phyloP scores from a whole-genome alignment of 2,113 vertebrate genomes.

The Bubo bubo region DNA sequence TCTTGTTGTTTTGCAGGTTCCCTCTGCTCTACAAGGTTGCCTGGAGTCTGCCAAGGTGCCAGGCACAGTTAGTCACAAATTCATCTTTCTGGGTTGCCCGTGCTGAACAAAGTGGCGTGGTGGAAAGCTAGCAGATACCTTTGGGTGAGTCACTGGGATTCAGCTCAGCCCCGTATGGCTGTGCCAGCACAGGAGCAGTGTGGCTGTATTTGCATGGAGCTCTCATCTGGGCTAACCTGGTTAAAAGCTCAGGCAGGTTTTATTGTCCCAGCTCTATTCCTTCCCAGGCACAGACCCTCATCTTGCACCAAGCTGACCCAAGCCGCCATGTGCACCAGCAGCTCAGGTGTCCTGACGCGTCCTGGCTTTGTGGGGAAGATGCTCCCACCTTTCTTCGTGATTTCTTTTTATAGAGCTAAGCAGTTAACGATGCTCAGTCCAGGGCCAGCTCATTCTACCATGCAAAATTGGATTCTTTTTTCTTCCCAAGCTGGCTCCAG shows the following conservation, averaged over 20 bases:
- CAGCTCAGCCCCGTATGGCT: accelerated
- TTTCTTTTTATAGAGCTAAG: not conserved
- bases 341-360: not conserved
- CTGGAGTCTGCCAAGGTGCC: not conserved
- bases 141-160: accelerated
- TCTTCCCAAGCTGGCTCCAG: not conserved
- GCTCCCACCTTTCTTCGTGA: not conserved
- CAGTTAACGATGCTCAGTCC: not conserved
- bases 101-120: not conserved
- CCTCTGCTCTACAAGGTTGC: not conserved
- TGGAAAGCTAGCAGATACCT: not conserved
- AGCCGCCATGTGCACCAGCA: not conserved
- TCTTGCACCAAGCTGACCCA: not conserved
- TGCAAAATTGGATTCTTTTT: not conserved
- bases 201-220: not conserved
- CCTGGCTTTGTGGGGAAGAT: not conserved
- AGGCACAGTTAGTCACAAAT: not conserved
- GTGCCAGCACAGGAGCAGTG: not conserved
- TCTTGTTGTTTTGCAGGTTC: not conserved
- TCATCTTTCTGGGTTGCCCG: not conserved
- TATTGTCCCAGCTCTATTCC: not conserved
- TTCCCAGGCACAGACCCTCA: not conserved
- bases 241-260: not conserved
- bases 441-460: not conserved
- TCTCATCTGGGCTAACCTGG: not conserved